Conservation (phyloP, 1,140 invertebrate genomes). For the Drosophila santomea region DNA sequence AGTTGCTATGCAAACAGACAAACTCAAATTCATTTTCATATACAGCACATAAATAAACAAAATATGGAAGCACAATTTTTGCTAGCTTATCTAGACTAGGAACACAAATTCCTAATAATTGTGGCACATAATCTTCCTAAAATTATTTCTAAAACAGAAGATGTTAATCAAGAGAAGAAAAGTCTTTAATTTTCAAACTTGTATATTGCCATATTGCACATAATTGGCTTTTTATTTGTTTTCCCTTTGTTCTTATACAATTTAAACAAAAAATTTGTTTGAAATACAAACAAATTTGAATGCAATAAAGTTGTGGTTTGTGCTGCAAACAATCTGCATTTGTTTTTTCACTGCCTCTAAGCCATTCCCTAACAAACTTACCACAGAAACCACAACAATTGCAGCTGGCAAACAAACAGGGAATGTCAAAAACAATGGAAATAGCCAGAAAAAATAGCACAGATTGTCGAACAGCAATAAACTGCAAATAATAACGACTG, state of each 20-base stretch:
- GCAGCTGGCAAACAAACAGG: constrained; percentile 23
- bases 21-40: no score
- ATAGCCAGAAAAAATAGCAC: constrained; percentile 4
- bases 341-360: constrained; percentile 7
- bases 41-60: no score
- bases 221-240: not conserved
- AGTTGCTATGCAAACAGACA: no score
- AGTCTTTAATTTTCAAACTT: not conserved
- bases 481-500: constrained; percentile 66
- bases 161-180: no score
- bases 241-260: not conserved
- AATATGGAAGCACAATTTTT: no score
- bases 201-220: not conserved
- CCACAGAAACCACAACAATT: constrained; percentile 67
- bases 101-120: not conserved
- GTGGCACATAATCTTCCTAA: not conserved
- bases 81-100: no score
- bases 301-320: constrained; percentile 1
- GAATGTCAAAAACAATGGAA: constrained; percentile 33
- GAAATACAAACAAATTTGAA: constrained; percentile 25
- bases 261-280: not conserved
- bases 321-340: constrained; percentile 11
- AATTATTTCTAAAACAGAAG: no score
- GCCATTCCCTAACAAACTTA: constrained; percentile 17
- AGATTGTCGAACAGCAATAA: constrained; percentile 45